Evolutionary conservation across 1,140 invertebrate genomes (phyloP).

Genomic region (Venturia canescens): DNA sequence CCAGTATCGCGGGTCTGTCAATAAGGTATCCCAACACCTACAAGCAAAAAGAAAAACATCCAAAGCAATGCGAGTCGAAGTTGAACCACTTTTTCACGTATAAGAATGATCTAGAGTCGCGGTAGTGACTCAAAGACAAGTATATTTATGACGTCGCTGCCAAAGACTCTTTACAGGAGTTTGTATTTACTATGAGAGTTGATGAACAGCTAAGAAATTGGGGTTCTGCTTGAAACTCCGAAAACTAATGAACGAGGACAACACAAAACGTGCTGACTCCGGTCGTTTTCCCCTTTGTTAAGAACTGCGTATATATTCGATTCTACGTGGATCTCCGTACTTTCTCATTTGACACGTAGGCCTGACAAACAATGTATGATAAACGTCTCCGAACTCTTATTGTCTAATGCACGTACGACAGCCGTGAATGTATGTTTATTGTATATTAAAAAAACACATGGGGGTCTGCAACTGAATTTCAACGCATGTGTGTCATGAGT

Average conservation of each 20-base stretch:
- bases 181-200: too few species aligned
- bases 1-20: too few species aligned
- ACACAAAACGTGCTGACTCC: not conserved
- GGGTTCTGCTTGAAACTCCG: too few species aligned
- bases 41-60: not conserved
- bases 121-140: too few species aligned
- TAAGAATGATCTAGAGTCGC: too few species aligned
- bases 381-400: not conserved
- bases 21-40: not conserved
- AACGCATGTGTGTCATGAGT: not conserved
- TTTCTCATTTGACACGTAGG: conserved; percentile 13
- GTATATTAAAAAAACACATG: not conserved
- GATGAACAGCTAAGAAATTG: too few species aligned
- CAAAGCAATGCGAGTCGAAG: not conserved
- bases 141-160: too few species aligned
- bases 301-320: not conserved
- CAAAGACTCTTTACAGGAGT: too few species aligned
- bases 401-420: not conserved
- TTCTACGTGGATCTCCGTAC: conserved; percentile 20
- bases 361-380: conserved; percentile 2
- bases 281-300: not conserved
- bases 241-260: too few species aligned
- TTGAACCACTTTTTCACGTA: too few species aligned
- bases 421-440: not conserved
- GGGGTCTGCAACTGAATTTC: not conserved